Evolutionary conservation across 2,888 invertebrate species (phyloP), one percentile per base, ranked within the genome.

Genomic region (Tridacna crocea): DNA sequence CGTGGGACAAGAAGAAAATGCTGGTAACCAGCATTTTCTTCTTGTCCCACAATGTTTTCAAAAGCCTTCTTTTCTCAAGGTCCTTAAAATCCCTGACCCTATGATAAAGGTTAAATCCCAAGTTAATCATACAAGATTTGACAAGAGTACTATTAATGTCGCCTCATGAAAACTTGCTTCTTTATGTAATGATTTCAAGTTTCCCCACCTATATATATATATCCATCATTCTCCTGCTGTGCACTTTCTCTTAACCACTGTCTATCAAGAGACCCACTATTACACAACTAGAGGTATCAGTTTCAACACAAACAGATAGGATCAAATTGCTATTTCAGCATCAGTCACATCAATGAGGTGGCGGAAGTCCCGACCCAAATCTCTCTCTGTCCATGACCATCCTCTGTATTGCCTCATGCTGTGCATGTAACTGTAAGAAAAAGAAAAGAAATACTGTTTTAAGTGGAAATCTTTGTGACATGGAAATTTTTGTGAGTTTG

Each of bases 381-480:
- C 93, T 83, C 76, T 98, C 97, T 87, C 98, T 96, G 94, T 98
- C 98, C 95, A 98, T 93, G 94, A 97, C 95, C 95, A 98, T 95
- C 93, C 98, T 97, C 88, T 98, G 96, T 95, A 97, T 97, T 93
- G 97, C 97, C 94, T 98, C 98, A 93, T 97, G 97, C 86, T 97
- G 97, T 48, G 93, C 93, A 72, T 87, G 84, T 48, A 87, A 79
- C 87, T 87, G 75, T 27, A 87, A 83, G 17, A 13, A 22, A 47
- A 22, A 55, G 68, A 27, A 68, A 15, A 24, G 22, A 58, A 36
- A 19, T n/a, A n/a, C n/a, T n/a, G n/a, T n/a, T n/a, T n/a, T n/a
- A n/a, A n/a, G n/a, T n/a, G n/a, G n/a, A n/a, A n/a, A n/a, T n/a
- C n/a, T n/a, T n/a, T n/a, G n/a, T n/a, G n/a, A n/a, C n/a, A n/a